Base-by-base conservation (phyloP, 2,113 vertebrate genomes). In the Cervus canadensis region DNA sequence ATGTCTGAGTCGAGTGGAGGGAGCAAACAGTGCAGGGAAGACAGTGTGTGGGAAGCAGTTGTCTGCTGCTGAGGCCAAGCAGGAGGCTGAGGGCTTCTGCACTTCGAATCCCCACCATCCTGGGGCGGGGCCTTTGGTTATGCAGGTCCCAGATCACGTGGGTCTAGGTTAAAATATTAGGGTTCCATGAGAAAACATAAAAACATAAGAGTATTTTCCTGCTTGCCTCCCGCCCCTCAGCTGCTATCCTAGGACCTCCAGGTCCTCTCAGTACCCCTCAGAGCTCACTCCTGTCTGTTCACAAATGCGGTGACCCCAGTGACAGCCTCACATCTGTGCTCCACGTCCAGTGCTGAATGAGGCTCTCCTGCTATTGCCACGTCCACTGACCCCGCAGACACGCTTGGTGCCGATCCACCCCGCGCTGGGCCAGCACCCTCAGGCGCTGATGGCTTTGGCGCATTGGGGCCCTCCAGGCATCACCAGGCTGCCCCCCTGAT, bases 1-100 rank as follows among this genome's bases (percentile, higher is more conserved):
- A 98, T 98, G 97, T 97, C 96, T 94, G 91, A 93, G 89, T 50
- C 0, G 4, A 92, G 74, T 60, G 90, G 84, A 97, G 52, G 71
- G 96, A 96, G 97, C 92, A 87, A n/a, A 82, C 0, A 5, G 89
- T 82, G 89, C 13, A 4, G 84, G 67, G 91, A 92, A 92, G 88
- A 88, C 59, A 76, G 45, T 0, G 87, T 62, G 98, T 87, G 74
- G 96, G 87, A 40, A 25, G 91, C 76, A 62, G 57, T 54, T 52
- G 88, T 96, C 81, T 94, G 94, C 36, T 23, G 56, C 85, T 79
- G 71, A 26, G 88, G 96, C 88, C 19, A 0, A 62, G 87, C 87
- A 10, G 45, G 50, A 87, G 91, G 87, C 40, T 54, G 82, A 84
- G 19, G 74, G 67, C 94, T 84, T 90, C 60, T 4, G 84, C 50